A percentile compares a stretch with the other conserved stretches of the same genome.
These are phyloP conservation scores for Dissostichus mawsoni DNA, from an alignment of 2,113 vertebrate genomes.

Conservation along the genomic window DNA sequence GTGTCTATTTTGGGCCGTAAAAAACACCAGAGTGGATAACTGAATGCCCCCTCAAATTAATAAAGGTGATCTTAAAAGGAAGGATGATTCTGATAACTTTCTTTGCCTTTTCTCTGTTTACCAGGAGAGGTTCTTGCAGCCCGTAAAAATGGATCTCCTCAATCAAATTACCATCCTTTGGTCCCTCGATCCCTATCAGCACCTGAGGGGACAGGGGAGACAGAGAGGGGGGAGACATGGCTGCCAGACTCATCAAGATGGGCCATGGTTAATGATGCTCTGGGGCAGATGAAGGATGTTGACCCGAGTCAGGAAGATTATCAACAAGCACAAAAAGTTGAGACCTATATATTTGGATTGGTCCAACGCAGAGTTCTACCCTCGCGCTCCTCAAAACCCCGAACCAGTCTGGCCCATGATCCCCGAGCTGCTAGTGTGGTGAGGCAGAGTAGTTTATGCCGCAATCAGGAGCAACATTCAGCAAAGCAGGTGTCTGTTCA, in stretches of 20 bases:
- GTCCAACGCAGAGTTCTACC: slow-evolving; percentile 83
- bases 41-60: too few species aligned
- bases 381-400: slow-evolving; percentile 82
- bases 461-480: slow-evolving; percentile 74
- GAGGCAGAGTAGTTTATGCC: slow-evolving; percentile 84
- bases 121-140: slow-evolving; percentile 49
- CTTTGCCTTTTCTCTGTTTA: slow-evolving; percentile 40
- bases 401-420: slow-evolving; percentile 82
- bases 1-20: too few species aligned
- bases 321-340: slow-evolving; percentile 77
- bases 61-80: background rate
- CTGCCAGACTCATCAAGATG: slow-evolving; percentile 49
- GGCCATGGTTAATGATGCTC: background rate
- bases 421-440: slow-evolving; percentile 64
- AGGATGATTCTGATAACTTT: slow-evolving; percentile 4
- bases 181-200: slow-evolving; percentile 78
- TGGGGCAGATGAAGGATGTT: slow-evolving; percentile 42
- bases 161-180: slow-evolving; percentile 38
- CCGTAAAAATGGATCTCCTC: slow-evolving; percentile 46
- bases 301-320: slow-evolving; percentile 59
- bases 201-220: slow-evolving; percentile 60
- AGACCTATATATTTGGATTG: slow-evolving; percentile 87
- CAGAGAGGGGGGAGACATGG: slow-evolving; percentile 69
- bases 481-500: slow-evolving; percentile 41
- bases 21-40: too few species aligned